Base-by-base conservation (phyloP, 2,888 invertebrate genomes). In the Strigamia transsilvanica region DNA sequence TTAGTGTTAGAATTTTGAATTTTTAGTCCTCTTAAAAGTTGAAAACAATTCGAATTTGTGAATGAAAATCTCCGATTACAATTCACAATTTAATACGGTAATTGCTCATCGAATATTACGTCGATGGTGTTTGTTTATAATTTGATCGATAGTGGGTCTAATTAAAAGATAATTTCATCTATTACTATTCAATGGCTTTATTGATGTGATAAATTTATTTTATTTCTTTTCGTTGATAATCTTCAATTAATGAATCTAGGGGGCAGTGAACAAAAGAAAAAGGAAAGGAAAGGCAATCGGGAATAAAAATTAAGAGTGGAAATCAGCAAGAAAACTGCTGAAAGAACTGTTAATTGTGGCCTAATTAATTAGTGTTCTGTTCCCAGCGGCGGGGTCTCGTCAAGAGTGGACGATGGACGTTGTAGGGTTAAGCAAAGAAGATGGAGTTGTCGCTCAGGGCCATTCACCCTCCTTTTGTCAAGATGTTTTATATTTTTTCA, bases 321-420 rank as follows among this genome's bases (percentile, higher is more conserved):
- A 56, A 56, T n/a, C 18, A 18, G 56, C 6, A 18, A 18, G 18
- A 56, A 56, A 56, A 56, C 21, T 56, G 56, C 18, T 56, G 56
- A 56, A 56, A 56, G 18, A 56, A 56, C 56, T 56, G 56, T 56
- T 56, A 18, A 56, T 56, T 56, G 56, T 56, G 56, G 21, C 56
- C 56, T 56, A 56, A 56, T 56, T 56, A 56, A 56, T 56, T 56
- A 56, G 56, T 56, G 56, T 56, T 56, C n/a, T 38, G 6, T 38
- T 38, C 4, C 56, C 18, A 18, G 56, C 56, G 56, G 56, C 56
- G 56, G 18, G 56, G 56, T 56, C 56, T 56, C 18, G 18, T 56
- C 56, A 46, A 21, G 18, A 56, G 56, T 56, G 56, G 56, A 56
- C 56, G 56, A 18, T n/a, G 56, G 18, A 56, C 18, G 56, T 51